Evolutionary conservation across 2,113 vertebrate genomes (phyloP).

Genomic region (Smithornis capensis): DNA sequence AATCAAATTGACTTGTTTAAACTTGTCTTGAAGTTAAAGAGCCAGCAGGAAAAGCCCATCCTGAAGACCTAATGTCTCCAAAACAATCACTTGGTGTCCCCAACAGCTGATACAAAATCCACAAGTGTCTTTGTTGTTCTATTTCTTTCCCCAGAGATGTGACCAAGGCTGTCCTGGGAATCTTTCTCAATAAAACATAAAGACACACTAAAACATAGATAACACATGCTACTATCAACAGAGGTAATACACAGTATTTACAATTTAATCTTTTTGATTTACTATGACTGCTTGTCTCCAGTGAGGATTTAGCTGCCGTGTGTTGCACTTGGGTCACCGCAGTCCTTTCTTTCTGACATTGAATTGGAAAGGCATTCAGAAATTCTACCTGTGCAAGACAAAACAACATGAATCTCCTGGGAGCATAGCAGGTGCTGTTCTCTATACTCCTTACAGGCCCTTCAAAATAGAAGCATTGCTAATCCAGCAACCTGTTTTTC

Average conservation of each 20-base stretch:
- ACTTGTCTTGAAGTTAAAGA: background rate
- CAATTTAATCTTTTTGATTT: background rate
- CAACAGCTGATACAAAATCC: background rate
- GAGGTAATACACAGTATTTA: background rate
- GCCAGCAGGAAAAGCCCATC: background rate
- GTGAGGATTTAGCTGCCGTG: background rate
- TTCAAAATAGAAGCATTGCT: background rate
- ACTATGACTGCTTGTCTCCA: background rate
- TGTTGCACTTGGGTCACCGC: background rate
- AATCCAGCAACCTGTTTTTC: background rate
- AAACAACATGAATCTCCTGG: background rate
- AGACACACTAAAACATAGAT: background rate
- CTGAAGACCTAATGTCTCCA: background rate
- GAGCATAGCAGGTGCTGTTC: background rate
- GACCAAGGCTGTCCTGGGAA: background rate
- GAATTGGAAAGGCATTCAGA: background rate
- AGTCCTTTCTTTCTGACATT: background rate
- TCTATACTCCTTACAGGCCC: background rate
- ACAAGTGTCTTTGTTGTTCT: background rate
- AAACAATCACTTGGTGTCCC: background rate
- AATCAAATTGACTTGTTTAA: background rate
- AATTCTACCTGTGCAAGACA: background rate
- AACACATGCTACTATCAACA: background rate
- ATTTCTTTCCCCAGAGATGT: background rate
- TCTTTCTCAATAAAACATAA: background rate